Evolutionary conservation across 2,113 vertebrate species (phyloP).

Genomic region (Chloroceryle aenea): DNA sequence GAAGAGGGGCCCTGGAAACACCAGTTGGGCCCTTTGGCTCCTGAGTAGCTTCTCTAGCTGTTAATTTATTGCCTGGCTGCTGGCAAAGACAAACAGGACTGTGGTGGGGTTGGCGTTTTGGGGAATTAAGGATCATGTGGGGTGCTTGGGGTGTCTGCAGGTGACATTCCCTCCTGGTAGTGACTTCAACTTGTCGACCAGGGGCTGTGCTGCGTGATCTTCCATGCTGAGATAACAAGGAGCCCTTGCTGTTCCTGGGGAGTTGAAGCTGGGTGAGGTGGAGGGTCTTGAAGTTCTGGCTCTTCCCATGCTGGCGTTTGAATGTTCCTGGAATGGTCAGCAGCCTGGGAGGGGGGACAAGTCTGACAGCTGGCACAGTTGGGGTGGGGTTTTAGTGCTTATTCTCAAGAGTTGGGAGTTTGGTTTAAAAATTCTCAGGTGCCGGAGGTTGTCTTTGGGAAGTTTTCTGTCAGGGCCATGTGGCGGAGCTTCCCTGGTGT

Average conservation of each 20-base stretch:
- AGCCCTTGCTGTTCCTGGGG: neutral
- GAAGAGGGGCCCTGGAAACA: no score
- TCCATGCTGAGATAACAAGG: neutral
- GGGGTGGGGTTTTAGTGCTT: neutral
- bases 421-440: neutral
- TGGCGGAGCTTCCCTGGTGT: neutral
- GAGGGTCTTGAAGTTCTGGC: neutral
- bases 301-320: accelerated
- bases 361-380: neutral
- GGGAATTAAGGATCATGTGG: no score
- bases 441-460: neutral
- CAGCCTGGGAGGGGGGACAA: neutral
- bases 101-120: no score
- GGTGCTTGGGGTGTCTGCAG: no score
- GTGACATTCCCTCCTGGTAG: no score
- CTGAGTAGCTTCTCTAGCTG: no score
- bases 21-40: no score
- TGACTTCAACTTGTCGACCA: neutral
- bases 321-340: neutral
- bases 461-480: neutral
- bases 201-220: neutral
- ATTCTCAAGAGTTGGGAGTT: neutral
- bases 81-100: no score
- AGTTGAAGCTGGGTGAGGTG: neutral
- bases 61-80: no score